Conservation (phyloP, 2,888 invertebrate species). For the Plebejus argus region DNA sequence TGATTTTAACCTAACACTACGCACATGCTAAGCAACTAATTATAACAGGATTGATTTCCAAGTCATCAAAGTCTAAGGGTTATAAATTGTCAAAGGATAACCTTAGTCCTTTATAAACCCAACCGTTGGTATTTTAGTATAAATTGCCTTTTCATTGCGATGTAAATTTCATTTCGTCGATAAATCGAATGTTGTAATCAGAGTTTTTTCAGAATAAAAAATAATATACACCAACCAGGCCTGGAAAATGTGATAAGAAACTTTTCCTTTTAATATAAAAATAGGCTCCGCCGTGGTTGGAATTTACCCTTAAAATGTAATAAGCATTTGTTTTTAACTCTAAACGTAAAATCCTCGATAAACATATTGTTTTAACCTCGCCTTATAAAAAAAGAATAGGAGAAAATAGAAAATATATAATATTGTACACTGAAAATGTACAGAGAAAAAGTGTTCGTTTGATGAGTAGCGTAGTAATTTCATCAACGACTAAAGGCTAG, state of each 20-base stretch:
- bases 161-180: slow-evolving; percentile 23
- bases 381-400: too few relatives aligned
- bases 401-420: too few relatives aligned
- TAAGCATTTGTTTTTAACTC: too few relatives aligned
- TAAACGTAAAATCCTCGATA: too few relatives aligned
- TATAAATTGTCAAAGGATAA: slow-evolving; percentile 12
- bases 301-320: not conserved
- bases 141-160: slow-evolving; percentile 21
- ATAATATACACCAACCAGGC: not conserved
- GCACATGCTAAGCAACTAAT: not conserved
- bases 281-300: not conserved
- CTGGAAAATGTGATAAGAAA: not conserved
- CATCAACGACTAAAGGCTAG: too few relatives aligned
- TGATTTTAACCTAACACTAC: not conserved
- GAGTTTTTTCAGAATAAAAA: not conserved
- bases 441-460: too few relatives aligned
- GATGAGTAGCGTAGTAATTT: too few relatives aligned
- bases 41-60: slow-evolving; percentile 1
- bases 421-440: too few relatives aligned
- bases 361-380: too few relatives aligned
- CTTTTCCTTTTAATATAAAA: not conserved
- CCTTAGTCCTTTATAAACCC: slow-evolving; percentile 24
- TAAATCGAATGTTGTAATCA: slow-evolving; percentile 23
- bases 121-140: slow-evolving; percentile 22
- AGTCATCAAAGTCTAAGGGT: not conserved